phyloP scores from a whole-genome alignment of 1,140 invertebrate genomes.

The fruit fly (Drosophila melanogaster) region Release_6_plus_ISO1_MT NT_037436.4:16222001-16222500 shows the following conservation, averaged over 20 bases:
- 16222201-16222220: not conserved
- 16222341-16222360: not conserved
- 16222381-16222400: constrained; percentile 36
- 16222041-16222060: constrained; percentile 97
- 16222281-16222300: too few relatives aligned
- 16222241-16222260: too few relatives aligned
- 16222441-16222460: constrained; percentile 43
- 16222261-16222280: too few relatives aligned
- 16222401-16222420: constrained; percentile 43
- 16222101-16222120: constrained; percentile 87
- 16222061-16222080: constrained; percentile 99
- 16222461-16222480: constrained; percentile 62
- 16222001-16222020: not conserved
- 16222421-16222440: constrained; percentile 12
- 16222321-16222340: constrained; percentile 1
- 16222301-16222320: too few relatives aligned
- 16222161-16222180: too few relatives aligned
- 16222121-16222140: not conserved
- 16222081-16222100: constrained; percentile 97
- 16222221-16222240: too few relatives aligned
- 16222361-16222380: constrained; percentile 10
- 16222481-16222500: constrained; percentile 53
- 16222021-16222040: constrained; percentile 89
- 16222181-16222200: not conserved
- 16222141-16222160: too few relatives aligned